phyloP scores from a whole-genome alignment of 2,888 invertebrate genomes.

The Volucella inanis region DNA sequence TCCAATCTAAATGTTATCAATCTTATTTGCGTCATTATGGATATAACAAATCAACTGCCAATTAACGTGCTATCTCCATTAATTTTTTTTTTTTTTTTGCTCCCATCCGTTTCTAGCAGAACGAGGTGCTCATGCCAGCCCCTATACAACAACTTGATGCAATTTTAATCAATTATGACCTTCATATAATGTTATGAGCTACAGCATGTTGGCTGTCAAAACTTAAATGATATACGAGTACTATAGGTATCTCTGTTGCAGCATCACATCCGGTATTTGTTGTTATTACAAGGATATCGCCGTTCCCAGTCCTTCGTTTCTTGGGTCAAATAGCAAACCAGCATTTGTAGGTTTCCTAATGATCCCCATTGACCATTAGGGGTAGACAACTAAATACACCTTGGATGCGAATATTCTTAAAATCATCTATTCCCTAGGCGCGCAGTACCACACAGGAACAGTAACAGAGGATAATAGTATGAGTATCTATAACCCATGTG shows the following conservation, averaged over 20 bases:
- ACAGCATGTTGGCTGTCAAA: conserved; percentile 52
- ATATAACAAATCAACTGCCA: conserved; percentile 1
- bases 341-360: conserved; percentile 54
- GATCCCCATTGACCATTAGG: conserved; percentile 65
- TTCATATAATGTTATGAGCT: conserved; percentile 35
- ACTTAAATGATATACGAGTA: conserved; percentile 61
- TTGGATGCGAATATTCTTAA: conserved; percentile 47
- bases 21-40: conserved; percentile 9
- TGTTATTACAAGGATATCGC: conserved; percentile 13
- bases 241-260: conserved; percentile 25
- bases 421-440: conserved; percentile 16
- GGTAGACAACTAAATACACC: conserved; percentile 64
- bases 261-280: conserved; percentile 32
- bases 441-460: conserved; percentile 7
- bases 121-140: too few species aligned
- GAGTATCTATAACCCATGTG: background rate
- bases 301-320: background rate
- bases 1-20: conserved; percentile 3
- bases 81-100: too few species aligned
- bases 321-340: conserved; percentile 1
- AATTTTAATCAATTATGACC: conserved; percentile 57
- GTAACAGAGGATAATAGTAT: too few species aligned
- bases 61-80: background rate
- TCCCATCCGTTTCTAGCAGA: too few species aligned
- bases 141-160: too few species aligned